Base-by-base conservation (phyloP, 2,888 invertebrate species). In the Alitta virens region DNA sequence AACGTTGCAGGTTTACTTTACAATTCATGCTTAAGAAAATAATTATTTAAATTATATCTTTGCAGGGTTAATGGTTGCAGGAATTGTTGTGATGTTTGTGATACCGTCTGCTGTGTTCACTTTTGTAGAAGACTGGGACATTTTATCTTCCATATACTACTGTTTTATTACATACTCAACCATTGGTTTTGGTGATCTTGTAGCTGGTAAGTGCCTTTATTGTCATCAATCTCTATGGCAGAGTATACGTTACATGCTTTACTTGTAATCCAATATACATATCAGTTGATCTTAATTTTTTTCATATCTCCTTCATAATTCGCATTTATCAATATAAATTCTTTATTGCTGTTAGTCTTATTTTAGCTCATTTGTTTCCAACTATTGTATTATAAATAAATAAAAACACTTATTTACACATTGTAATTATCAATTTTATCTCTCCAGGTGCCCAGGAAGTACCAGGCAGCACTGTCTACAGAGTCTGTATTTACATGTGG, bases 401-500 rank as follows among this genome's bases (percentile, higher is more conserved):
- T n/a, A n/a, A n/a, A n/a, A n/a, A n/a, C n/a, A n/a, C n/a, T n/a
- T n/a, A 16, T 49, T 23, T 62, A 60, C 38, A 60, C 69, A 70
- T 69, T 23, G 63, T 70, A 40, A 68, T 68, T 1, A 70, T 67
- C 56, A 69, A 71, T 56, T 60, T 71, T n/a, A 64, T 61, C 12
- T 68, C 14, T 59, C 59, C 2, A 65, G 66, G 2, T 67, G 64
- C 12, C 67, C 71, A 14, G 12, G 33, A 33, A 33, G 33, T 33
- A 12, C 33, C 33, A 74, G 74, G 33, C 12, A 33, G 33, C 33
- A 33, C 33, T 27, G 65, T 75, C 5, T 77, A 76, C 67, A 67
- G 73, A 43, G 70, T 76, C 7, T 68, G 71, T 9, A 72, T 74
- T 14, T 77, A 75, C 56, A 68, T 73, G 18, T 77, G 77, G 77